phyloP scores from a whole-genome alignment of 2,888 invertebrate genomes.

The Allolobophora icterica region DNA sequence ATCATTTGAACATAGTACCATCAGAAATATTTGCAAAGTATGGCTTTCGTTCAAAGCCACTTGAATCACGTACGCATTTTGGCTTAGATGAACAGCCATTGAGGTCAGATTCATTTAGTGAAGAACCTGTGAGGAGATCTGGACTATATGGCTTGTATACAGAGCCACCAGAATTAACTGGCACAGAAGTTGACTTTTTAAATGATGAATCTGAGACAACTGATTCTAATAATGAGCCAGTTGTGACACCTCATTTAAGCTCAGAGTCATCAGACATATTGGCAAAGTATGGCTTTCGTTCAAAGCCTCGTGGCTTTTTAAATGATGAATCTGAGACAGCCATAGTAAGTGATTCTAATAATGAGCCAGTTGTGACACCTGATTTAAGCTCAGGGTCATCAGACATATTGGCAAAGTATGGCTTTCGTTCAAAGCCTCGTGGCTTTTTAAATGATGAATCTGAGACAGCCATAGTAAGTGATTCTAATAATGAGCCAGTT shows the following conservation, averaged over 20 bases:
- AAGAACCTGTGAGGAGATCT: neutral
- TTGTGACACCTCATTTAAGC: too few relatives aligned
- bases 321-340: too few relatives aligned
- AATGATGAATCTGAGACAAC: too few relatives aligned
- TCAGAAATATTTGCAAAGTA: neutral
- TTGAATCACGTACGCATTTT: neutral
- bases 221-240: too few relatives aligned
- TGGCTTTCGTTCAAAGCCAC: neutral
- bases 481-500: neutral
- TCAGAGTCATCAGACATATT: neutral
- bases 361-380: too few relatives aligned
- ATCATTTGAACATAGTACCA: neutral
- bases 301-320: too few relatives aligned
- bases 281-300: neutral
- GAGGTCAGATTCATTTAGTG: neutral
- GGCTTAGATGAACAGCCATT: neutral
- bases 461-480: neutral
- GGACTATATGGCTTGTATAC: neutral
- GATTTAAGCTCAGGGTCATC: neutral
- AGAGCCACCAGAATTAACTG: neutral
- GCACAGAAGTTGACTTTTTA: too few relatives aligned
- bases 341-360: too few relatives aligned
- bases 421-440: neutral
- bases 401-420: slow-evolving; percentile 3
- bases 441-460: neutral